Base-by-base conservation (phyloP, 2,888 invertebrate species). In the Philopedon plagiatum region DNA sequence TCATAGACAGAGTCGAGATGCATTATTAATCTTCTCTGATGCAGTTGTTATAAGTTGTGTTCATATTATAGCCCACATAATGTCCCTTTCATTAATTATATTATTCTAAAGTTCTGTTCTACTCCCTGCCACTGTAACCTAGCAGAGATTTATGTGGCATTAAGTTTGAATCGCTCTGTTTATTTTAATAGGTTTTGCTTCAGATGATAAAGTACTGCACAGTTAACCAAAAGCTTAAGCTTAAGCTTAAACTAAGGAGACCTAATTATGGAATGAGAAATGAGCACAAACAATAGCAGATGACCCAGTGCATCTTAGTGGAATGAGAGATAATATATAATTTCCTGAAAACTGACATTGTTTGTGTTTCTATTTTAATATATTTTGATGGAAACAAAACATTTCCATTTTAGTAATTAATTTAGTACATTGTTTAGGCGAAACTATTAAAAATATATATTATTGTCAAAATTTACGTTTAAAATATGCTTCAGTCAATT, bases 321-420 rank as follows among this genome's bases (percentile, higher is more conserved):
- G 18, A 61, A 61, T 41, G 18, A 26, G 32, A 58, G 61, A 61
- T 61, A 61, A 61, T 61, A n/a, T n/a, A 61, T 46, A 29, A 19
- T 15, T n/a, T 46, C 18, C 15, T 15, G 9, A 29, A 54, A 15
- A 2, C 37, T 39, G 39, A 5, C 26, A 26, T 5, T 26, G 3
- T 26, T 26, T 7, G 26, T 39, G 34, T 11, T 8, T 34, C 7
- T 2, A n/a, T 13, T 13, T 13, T 37, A 11, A n/a, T 37, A 37
- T 11, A 37, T 37, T 34, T 37, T 13, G 5, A 37, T 9, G 32
- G 32, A 32, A 32, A 7, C 19, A 23, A n/a, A 49, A 11, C 21
- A 21, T n/a, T n/a, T n/a, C n/a, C n/a, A n/a, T n/a, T n/a, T n/a
- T n/a, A n/a, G n/a, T n/a, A n/a, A n/a, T n/a, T n/a, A n/a, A n/a